These are phyloP conservation scores for Melitaea athalia DNA, from an alignment of 2,888 invertebrate species.

Conservation along the genomic window DNA sequence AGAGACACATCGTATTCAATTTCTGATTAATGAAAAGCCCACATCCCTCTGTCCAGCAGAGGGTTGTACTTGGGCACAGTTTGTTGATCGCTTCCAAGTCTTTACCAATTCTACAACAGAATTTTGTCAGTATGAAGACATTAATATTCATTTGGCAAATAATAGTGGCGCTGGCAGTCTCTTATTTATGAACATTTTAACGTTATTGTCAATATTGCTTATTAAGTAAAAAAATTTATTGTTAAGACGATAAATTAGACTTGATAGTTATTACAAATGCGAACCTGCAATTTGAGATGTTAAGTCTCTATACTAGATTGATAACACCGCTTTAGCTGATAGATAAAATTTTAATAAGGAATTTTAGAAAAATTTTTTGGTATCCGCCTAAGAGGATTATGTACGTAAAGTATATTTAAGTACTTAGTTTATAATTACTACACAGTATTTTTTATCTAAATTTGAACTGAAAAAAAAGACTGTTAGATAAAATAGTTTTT, in stretches of 20 bases:
- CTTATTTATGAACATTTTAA: background rate
- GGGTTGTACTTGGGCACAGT: slow-evolving; percentile 67
- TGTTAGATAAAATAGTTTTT: no score
- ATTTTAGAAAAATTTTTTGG: no score
- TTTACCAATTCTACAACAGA: slow-evolving; percentile 51
- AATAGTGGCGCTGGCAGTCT: background rate
- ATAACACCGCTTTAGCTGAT: no score
- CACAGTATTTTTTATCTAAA: no score
- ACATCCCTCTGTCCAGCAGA: slow-evolving; percentile 59
- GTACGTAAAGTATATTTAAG: no score
- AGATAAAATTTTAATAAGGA: no score
- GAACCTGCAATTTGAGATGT: no score
- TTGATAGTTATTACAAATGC: background rate
- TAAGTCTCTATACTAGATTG: no score
- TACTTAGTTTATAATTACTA: no score
- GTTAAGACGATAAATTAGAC: background rate
- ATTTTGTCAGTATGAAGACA: slow-evolving; percentile 48
- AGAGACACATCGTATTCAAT: slow-evolving; percentile 54
- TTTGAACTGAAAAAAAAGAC: no score
- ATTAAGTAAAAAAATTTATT: background rate
- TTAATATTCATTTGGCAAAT: background rate
- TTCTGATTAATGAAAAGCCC: slow-evolving; percentile 63
- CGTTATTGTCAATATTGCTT: background rate
- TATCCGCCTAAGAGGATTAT: no score
- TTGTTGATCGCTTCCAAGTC: slow-evolving; percentile 45